These are phyloP conservation scores for Cremastobaeus sp. DNA, from an alignment of 2,888 invertebrate species.

Conservation along the genomic window DNA sequence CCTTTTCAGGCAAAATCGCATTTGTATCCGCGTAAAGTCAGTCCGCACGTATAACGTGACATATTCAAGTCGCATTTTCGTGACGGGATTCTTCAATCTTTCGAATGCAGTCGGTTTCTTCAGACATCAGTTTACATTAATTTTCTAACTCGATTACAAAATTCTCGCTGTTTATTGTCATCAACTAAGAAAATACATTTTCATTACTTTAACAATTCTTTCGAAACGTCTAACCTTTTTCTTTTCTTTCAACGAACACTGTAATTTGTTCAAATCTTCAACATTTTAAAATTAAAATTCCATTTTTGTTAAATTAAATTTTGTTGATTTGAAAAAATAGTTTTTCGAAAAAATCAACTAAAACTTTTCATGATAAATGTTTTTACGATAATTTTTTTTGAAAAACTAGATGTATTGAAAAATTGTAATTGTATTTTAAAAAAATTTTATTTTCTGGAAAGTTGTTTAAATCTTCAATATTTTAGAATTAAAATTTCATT, in stretches of 20 bases:
- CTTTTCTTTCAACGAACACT: not conserved
- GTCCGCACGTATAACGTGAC: conserved; percentile 35
- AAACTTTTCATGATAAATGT: no score
- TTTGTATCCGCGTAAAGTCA: conserved; percentile 38
- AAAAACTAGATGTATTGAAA: no score
- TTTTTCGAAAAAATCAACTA: no score
- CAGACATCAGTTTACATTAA: not conserved
- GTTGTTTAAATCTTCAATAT: no score
- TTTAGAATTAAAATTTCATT: no score
- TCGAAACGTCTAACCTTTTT: not conserved
- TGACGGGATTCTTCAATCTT: conserved; percentile 7
- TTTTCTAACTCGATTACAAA: not conserved
- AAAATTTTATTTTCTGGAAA: no score
- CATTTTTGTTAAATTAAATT: no score
- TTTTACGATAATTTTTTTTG: no score
- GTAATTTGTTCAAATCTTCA: no score
- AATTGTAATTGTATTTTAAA: no score
- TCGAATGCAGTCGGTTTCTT: not conserved
- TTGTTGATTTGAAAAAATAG: no score
- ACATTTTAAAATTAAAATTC: no score
- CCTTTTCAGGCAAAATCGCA: conserved; percentile 48
- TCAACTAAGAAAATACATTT: not conserved
- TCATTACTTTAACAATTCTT: not conserved
- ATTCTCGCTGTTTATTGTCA: not conserved
- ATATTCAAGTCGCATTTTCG: conserved; percentile 35